A percentile compares a stretch with the other conserved stretches of the same genome.
Conservation (phyloP, 2,888 invertebrate genomes). For the Microchrysa polita region DNA sequence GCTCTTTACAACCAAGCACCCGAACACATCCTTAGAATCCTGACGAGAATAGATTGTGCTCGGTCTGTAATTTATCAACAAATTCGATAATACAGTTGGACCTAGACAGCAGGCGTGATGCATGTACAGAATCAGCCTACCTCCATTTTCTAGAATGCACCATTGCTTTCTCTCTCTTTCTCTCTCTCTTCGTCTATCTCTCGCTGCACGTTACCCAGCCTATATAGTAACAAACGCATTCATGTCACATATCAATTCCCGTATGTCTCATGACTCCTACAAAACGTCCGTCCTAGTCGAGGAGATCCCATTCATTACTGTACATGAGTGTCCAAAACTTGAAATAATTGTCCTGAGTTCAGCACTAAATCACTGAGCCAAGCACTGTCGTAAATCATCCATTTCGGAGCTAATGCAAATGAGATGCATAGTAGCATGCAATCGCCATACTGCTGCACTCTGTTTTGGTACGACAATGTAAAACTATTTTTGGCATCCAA, state of each 20-base stretch:
- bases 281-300: not conserved
- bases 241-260: not conserved
- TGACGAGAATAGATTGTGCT: not conserved
- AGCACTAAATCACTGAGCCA: slow-evolving; percentile 17
- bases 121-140: not conserved
- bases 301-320: slow-evolving; percentile 11
- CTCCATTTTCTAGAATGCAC: not conserved
- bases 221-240: too few species aligned
- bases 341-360: slow-evolving; percentile 28
- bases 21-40: not conserved
- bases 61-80: slow-evolving; percentile 24
- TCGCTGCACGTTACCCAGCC: too few species aligned
- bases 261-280: not conserved
- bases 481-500: not conserved
- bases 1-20: not conserved
- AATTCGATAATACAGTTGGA: slow-evolving; percentile 30
- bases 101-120: not conserved
- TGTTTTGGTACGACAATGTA: not conserved
- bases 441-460: too few species aligned
- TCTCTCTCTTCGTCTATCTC: too few species aligned
- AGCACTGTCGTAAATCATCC: slow-evolving; percentile 23
- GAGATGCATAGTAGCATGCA: slow-evolving; percentile 4
- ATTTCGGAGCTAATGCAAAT: slow-evolving; percentile 4
- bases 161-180: too few species aligned
- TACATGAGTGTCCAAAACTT: slow-evolving; percentile 8